Evolutionary conservation across 2,797 vertebrate species (phyloP).

Genomic region (Apodemus agrarius): DNA sequence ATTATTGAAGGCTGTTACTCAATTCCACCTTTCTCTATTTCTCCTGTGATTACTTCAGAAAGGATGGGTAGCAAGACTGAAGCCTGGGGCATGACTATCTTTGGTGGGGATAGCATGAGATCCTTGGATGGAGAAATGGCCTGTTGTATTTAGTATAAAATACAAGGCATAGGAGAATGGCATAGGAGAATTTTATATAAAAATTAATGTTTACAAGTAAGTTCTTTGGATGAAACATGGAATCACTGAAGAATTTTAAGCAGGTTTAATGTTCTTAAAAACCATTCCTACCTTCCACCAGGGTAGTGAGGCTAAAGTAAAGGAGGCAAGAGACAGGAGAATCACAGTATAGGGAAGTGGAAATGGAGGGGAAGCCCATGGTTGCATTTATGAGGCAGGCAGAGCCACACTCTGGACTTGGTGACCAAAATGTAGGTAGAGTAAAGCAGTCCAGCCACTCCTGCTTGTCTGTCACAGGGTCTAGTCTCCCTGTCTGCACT

Average conservation of each 20-base stretch:
- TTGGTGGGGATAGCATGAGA: neutral
- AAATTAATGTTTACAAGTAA: conserved; percentile 2
- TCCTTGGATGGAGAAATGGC: neutral
- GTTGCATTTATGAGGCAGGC: conserved; percentile 12
- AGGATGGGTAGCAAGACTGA: neutral
- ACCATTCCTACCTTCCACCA: neutral
- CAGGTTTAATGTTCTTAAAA: neutral
- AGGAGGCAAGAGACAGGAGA: conserved; percentile 13
- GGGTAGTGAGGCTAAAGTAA: neutral
- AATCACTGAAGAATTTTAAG: conserved; percentile 45
- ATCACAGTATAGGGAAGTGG: neutral
- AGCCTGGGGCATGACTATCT: neutral
- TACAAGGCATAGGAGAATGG: neutral
- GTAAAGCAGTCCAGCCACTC: neutral
- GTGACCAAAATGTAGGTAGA: neutral
- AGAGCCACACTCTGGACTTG: neutral
- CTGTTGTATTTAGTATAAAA: neutral
- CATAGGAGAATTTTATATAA: neutral
- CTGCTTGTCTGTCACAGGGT: neutral
- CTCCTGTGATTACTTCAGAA: neutral
- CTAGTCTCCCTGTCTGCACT: neutral
- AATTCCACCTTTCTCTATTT: neutral
- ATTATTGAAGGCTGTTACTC: neutral
- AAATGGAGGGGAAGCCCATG: neutral
- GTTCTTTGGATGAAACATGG: neutral